Evolutionary conservation across 2,888 invertebrate species (phyloP).

Genomic region (Oscheius sp.): DNA sequence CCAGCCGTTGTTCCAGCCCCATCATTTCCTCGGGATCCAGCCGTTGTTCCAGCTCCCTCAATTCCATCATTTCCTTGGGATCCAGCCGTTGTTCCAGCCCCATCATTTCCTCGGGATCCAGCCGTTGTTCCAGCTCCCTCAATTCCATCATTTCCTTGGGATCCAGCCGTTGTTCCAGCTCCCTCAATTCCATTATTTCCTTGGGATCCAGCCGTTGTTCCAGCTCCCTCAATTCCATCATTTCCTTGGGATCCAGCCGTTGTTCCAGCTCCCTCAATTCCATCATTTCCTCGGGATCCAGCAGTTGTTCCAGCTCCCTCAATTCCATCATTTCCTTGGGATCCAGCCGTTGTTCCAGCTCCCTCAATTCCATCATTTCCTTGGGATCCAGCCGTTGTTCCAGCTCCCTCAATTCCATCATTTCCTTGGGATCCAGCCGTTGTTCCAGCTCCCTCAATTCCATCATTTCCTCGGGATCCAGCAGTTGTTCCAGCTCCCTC

Average conservation of each 20-base stretch:
- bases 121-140: not conserved
- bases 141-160: not conserved
- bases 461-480: not conserved
- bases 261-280: not conserved
- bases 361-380: not conserved
- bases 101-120: not conserved
- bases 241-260: not conserved
- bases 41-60: not conserved
- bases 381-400: not conserved
- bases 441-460: not conserved
- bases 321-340: not conserved
- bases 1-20: not conserved
- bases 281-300: not conserved
- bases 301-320: not conserved
- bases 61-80: not conserved
- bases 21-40: not conserved
- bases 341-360: not conserved
- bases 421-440: not conserved
- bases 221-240: not conserved
- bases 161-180: not conserved
- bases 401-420: not conserved
- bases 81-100: not conserved
- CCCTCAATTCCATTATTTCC: not conserved
- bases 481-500: not conserved
- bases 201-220: not conserved